These are phyloP conservation scores for Allobates femoralis DNA, from an alignment of 2,797 vertebrate genomes.

Conservation along the genomic window DNA sequence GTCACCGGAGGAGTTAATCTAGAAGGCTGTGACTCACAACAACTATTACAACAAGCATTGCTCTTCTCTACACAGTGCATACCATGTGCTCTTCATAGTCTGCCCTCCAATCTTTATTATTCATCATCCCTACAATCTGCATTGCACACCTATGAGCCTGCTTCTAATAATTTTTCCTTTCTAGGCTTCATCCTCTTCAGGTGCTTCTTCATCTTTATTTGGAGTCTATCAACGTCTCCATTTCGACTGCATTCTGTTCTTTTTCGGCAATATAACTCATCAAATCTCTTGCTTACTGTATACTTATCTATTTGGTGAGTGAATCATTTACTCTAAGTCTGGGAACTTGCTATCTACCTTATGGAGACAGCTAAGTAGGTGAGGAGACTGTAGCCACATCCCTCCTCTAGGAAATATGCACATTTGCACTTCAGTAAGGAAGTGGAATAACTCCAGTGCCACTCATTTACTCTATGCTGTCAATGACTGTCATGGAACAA, in stretches of 20 bases:
- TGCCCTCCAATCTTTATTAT: background rate
- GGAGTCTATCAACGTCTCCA: background rate
- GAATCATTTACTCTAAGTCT: background rate
- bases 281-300: background rate
- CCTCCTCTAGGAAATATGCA: too few species aligned
- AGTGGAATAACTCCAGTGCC: too few species aligned
- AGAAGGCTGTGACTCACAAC: constrained; percentile 66
- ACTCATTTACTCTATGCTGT: too few species aligned
- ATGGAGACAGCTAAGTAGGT: too few species aligned
- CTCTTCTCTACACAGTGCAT: background rate
- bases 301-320: background rate
- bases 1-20: constrained; percentile 73
- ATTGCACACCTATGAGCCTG: background rate
- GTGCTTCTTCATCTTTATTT: background rate
- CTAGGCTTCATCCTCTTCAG: background rate
- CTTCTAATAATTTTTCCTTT: background rate
- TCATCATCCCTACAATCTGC: background rate
- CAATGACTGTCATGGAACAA: too few species aligned
- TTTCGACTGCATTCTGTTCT: background rate
- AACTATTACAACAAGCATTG: constrained; percentile 7
- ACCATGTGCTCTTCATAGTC: background rate
- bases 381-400: too few species aligned
- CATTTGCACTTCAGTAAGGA: too few species aligned
- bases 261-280: background rate
- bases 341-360: too few species aligned